Evolutionary conservation across 1,140 invertebrate species (phyloP).

Genomic region (Trichomalopsis sarcophagae): DNA sequence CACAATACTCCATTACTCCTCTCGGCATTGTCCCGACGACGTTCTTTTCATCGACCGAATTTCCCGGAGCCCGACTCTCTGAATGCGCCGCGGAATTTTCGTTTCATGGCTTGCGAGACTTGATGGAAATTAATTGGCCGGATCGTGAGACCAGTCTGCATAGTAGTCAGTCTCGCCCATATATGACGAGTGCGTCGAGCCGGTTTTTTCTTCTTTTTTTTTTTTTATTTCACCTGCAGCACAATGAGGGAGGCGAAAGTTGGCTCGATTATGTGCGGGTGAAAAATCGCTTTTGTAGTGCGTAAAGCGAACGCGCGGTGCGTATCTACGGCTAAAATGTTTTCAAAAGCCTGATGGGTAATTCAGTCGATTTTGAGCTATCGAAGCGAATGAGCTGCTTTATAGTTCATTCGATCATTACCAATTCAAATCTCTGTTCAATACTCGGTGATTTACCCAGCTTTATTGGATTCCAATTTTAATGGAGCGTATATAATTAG

Average conservation of each 20-base stretch:
- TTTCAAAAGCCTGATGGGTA: neutral
- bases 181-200: neutral
- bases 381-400: too few relatives aligned
- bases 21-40: neutral
- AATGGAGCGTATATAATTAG: too few relatives aligned
- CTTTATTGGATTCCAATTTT: too few relatives aligned
- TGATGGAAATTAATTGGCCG: slow-evolving; percentile 35
- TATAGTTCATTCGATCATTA: too few relatives aligned
- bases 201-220: neutral
- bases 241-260: neutral
- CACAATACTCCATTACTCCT: slow-evolving; percentile 2
- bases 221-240: neutral
- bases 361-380: too few relatives aligned
- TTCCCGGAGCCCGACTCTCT: neutral
- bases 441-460: too few relatives aligned
- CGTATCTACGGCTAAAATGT: neutral
- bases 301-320: too few relatives aligned
- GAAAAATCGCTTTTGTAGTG: neutral
- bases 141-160: neutral
- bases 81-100: slow-evolving; percentile 8
- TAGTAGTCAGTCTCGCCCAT: neutral
- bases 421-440: too few relatives aligned
- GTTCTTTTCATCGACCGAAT: slow-evolving; percentile 23
- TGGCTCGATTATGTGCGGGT: neutral
- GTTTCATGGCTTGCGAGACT: slow-evolving; percentile 1